phyloP scores from a whole-genome alignment of 30 jellyfish, hydroid and myxozoan genomes.

The Morbakka virulenta region DNA sequence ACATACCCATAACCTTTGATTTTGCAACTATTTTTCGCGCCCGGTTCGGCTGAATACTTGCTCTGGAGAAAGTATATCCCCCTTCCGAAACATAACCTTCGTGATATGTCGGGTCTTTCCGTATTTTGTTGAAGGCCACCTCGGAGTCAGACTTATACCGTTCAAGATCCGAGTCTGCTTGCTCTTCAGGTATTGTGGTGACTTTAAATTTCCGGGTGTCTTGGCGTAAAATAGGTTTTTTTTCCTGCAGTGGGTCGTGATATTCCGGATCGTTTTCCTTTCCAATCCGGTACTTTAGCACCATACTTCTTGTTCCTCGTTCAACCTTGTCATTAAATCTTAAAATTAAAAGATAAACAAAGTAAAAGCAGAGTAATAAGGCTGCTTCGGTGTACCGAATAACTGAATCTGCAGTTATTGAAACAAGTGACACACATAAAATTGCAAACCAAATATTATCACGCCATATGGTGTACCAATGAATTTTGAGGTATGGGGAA shows the following conservation, averaged over 20 bases:
- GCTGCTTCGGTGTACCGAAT: not conserved
- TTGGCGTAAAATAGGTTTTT: not conserved
- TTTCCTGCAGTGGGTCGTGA: not conserved
- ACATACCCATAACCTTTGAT: not conserved
- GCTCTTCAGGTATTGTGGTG: not conserved
- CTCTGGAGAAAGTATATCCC: not conserved
- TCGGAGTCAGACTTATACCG: not conserved
- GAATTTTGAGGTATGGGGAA: not conserved
- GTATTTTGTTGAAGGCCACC: not conserved
- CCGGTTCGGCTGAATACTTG: not conserved
- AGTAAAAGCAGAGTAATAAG: not conserved
- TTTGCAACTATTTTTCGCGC: not conserved
- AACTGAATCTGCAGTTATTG: not conserved
- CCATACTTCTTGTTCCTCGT: not conserved
- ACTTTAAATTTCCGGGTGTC: not conserved
- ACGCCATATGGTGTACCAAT: not conserved
- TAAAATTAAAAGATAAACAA: no score
- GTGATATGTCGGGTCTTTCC: not conserved
- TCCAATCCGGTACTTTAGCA: not conserved
- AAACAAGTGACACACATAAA: not conserved
- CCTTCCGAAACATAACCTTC: conserved; percentile 51
- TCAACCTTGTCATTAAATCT: not conserved
- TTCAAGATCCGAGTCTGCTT: not conserved
- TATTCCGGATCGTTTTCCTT: not conserved
- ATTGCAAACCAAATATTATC: not conserved